These are phyloP conservation scores for Phania funesta DNA, from an alignment of 2,888 invertebrate species.

Conservation along the genomic window DNA sequence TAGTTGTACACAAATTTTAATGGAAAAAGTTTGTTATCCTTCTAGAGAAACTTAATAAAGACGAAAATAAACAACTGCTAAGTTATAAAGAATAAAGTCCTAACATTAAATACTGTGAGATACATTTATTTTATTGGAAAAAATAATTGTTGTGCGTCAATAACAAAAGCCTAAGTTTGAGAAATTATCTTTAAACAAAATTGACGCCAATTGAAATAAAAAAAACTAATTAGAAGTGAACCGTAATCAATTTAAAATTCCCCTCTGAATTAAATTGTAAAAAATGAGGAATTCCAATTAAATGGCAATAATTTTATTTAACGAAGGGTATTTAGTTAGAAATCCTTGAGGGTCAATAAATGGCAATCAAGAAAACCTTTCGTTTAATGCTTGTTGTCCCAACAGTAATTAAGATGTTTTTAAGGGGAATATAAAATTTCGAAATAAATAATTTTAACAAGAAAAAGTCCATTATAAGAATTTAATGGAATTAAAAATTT, in stretches of 20 bases:
- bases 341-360: neutral
- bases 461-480: neutral
- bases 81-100: too few relatives aligned
- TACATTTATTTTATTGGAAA: too few relatives aligned
- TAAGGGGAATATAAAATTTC: neutral
- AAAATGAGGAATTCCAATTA: neutral
- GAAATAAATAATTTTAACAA: neutral
- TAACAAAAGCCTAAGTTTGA: neutral
- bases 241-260: neutral
- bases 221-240: neutral
- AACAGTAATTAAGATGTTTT: neutral
- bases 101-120: too few relatives aligned
- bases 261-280: neutral
- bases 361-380: neutral
- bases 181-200: neutral
- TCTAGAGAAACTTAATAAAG: too few relatives aligned
- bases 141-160: too few relatives aligned
- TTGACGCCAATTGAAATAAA: neutral
- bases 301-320: conserved; percentile 12
- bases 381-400: neutral
- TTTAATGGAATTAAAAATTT: neutral
- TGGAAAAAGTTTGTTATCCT: too few relatives aligned
- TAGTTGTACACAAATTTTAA: too few relatives aligned
- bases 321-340: too few relatives aligned
- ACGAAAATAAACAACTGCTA: too few relatives aligned